These are phyloP conservation scores for Champsocephalus gunnari DNA, from an alignment of 2,797 vertebrate genomes.

Conservation along the genomic window DNA sequence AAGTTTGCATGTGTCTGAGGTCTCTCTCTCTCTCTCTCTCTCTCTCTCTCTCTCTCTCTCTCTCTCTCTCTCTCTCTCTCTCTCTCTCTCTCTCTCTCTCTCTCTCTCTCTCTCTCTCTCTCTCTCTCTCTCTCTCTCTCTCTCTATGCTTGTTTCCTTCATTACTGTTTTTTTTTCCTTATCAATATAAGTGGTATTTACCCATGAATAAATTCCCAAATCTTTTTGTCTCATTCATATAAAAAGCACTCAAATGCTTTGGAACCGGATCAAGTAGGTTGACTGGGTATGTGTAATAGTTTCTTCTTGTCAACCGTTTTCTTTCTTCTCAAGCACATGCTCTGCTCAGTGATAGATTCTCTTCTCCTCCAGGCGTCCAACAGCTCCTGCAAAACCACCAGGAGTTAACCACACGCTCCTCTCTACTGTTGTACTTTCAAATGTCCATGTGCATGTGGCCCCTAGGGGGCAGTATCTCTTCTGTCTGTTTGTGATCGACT, in stretches of 20 bases:
- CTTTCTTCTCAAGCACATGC: conserved; percentile 82
- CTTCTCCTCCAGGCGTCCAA: conserved; percentile 73
- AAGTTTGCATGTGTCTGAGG: conserved; percentile 81
- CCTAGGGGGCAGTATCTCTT: conserved; percentile 77
- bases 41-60: conserved; percentile 68
- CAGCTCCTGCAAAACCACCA: conserved; percentile 69
- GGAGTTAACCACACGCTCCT: conserved; percentile 69
- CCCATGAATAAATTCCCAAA: conserved; percentile 86
- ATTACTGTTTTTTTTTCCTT: conserved; percentile 73
- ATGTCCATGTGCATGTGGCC: conserved; percentile 81
- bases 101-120: conserved; percentile 56
- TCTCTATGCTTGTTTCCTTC: conserved; percentile 77
- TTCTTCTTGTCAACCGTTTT: conserved; percentile 87
- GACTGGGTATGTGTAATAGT: conserved; percentile 88
- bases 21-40: conserved; percentile 76
- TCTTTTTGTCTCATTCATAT: conserved; percentile 88
- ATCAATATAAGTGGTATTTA: conserved; percentile 78
- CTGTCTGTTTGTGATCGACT: conserved; percentile 58
- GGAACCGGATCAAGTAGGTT: conserved; percentile 90
- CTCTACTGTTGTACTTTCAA: conserved; percentile 59
- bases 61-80: conserved; percentile 68
- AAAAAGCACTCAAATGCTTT: conserved; percentile 90
- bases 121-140: conserved; percentile 56
- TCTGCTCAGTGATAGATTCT: conserved; percentile 82
- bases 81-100: conserved; percentile 70